A percentile compares a stretch with the other conserved stretches of the same genome.
These are phyloP conservation scores for Aleiodes alternator DNA, from an alignment of 2,888 invertebrate genomes.

Conservation along the genomic window DNA sequence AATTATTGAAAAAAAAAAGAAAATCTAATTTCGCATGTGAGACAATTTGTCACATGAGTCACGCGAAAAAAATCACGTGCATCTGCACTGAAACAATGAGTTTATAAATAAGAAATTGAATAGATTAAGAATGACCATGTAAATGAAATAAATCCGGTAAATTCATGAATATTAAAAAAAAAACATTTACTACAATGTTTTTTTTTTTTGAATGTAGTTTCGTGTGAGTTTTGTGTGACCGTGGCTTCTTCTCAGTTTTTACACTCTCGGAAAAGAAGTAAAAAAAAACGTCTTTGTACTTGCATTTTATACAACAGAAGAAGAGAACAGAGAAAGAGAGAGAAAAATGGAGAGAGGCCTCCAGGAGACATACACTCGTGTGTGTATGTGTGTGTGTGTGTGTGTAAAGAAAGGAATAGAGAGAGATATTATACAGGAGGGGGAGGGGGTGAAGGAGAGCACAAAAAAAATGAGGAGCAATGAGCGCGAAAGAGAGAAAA, in stretches of 20 bases:
- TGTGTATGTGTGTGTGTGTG: not conserved
- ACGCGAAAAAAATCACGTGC: not conserved
- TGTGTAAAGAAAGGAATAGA: constrained; percentile 24
- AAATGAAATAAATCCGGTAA: too few species aligned
- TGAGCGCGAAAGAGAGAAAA: constrained; percentile 31
- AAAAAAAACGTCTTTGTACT: constrained; percentile 21
- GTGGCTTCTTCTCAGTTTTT: too few species aligned
- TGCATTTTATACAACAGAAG: constrained; percentile 12
- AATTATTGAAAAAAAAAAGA: not conserved
- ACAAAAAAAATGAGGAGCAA: constrained; percentile 14
- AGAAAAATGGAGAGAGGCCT: not conserved
- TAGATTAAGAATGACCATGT: too few species aligned
- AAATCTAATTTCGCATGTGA: not conserved
- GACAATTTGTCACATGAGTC: not conserved
- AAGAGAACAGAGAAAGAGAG: not conserved
- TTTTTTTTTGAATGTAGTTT: not conserved
- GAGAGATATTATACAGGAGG: not conserved
- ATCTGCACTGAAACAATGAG: not conserved
- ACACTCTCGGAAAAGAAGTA: too few species aligned
- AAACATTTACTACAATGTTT: not conserved
- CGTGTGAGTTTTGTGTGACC: not conserved
- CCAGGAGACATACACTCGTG: constrained; percentile 24
- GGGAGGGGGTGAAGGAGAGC: not conserved
- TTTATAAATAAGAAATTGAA: not conserved
- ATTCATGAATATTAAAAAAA: not conserved